Conservation (phyloP, 2,797 vertebrate species). For the Margarornis squamiger region DNA sequence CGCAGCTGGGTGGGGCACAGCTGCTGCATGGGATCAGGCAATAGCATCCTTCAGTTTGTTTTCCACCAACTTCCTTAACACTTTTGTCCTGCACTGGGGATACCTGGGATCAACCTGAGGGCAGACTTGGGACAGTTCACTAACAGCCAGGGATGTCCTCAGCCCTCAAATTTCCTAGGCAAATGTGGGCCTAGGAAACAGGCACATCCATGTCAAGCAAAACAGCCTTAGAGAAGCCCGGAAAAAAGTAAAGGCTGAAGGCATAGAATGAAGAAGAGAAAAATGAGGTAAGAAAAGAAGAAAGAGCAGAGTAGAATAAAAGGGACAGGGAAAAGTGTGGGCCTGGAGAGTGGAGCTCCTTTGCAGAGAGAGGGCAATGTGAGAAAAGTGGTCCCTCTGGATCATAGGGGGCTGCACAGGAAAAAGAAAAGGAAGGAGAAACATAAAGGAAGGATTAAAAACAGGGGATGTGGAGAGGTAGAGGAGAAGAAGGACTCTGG, state of each 20-base stretch:
- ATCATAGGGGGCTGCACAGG: rapidly evolving
- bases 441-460: background rate
- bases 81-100: background rate
- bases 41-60: background rate
- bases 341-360: background rate
- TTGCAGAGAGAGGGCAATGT: background rate
- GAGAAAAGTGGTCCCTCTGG: background rate
- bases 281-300: background rate
- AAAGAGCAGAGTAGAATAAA: background rate
- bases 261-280: background rate
- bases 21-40: rapidly evolving
- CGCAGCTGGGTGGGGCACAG: background rate
- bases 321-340: background rate
- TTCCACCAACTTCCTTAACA: background rate
- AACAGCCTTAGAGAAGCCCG: background rate
- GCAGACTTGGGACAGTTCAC: background rate
- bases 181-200: background rate
- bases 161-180: background rate
- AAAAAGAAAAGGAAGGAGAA: background rate
- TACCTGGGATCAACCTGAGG: background rate
- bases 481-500: background rate
- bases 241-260: background rate
- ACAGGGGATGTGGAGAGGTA: background rate
- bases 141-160: background rate
- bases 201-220: background rate